phyloP scores from a whole-genome alignment of 1,140 invertebrate genomes.

The Aphis craccivora region DNA sequence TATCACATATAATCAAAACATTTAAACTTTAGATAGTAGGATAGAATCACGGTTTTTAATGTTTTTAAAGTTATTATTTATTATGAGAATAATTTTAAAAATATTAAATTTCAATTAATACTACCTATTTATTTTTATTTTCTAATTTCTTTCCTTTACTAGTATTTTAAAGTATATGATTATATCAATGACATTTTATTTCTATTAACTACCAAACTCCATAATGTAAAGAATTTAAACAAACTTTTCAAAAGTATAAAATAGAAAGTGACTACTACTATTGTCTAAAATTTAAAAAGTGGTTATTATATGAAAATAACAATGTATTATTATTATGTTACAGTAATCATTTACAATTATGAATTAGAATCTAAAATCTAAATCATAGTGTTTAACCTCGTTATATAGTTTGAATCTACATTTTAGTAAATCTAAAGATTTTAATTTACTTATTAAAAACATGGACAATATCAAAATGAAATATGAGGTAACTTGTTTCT shows the following conservation, averaged over 20 bases:
- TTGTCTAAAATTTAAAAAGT: background rate
- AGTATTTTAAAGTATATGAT: no score
- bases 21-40: no score
- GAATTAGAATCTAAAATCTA: background rate
- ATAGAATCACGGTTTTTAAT: no score
- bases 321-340: background rate
- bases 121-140: no score
- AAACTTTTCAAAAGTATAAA: background rate
- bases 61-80: no score
- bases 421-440: background rate
- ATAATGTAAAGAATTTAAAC: no score
- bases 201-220: no score
- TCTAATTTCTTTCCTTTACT: no score
- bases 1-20: no score
- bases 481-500: slow-evolving; percentile 21
- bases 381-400: background rate
- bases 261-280: background rate
- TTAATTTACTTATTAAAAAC: background rate
- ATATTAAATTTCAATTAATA: no score
- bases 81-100: no score
- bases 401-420: background rate
- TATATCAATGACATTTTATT: no score
- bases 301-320: background rate
- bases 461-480: slow-evolving; percentile 45
- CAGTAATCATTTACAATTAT: background rate